Conservation (phyloP, 2,113 vertebrate genomes). For the Xiphophorus hellerii region DNA sequence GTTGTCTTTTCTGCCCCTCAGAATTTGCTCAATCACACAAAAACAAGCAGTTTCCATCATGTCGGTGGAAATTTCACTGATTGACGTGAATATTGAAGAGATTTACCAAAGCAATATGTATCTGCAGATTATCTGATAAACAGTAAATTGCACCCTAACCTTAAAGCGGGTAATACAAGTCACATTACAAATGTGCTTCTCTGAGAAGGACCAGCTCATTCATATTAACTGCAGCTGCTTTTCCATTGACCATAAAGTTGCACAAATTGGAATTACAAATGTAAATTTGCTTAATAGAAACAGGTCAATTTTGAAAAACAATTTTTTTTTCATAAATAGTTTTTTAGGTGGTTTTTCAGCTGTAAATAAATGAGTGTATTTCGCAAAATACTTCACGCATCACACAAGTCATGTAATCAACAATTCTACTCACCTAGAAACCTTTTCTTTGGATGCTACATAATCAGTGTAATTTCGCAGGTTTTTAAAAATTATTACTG, state of each 20-base stretch:
- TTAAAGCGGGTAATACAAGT: background rate
- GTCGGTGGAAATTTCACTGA: slow-evolving; percentile 6
- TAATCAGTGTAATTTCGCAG: too few relatives aligned
- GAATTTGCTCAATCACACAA: slow-evolving; percentile 36
- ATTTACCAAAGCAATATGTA: background rate
- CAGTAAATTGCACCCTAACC: background rate
- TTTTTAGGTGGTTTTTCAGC: too few relatives aligned
- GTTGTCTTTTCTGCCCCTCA: slow-evolving; percentile 25
- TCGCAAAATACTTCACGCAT: too few relatives aligned
- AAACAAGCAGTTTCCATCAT: slow-evolving; percentile 3
- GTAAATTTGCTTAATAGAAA: too few relatives aligned
- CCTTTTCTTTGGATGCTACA: background rate
- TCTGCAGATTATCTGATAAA: too few relatives aligned
- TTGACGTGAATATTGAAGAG: slow-evolving; percentile 5
- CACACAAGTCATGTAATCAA: too few relatives aligned
- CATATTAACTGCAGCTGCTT: background rate
- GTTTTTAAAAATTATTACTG: too few relatives aligned
- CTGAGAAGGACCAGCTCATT: background rate
- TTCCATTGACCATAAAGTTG: too few relatives aligned
- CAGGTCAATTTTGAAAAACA: too few relatives aligned
- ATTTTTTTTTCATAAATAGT: too few relatives aligned
- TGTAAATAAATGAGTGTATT: too few relatives aligned
- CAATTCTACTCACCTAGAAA: background rate
- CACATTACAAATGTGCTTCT: background rate
- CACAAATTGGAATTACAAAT: too few relatives aligned